A percentile compares a stretch with the other conserved stretches of the same genome.
phyloP scores from a whole-genome alignment of 2,888 invertebrate species.

The Junonia oenone region DNA sequence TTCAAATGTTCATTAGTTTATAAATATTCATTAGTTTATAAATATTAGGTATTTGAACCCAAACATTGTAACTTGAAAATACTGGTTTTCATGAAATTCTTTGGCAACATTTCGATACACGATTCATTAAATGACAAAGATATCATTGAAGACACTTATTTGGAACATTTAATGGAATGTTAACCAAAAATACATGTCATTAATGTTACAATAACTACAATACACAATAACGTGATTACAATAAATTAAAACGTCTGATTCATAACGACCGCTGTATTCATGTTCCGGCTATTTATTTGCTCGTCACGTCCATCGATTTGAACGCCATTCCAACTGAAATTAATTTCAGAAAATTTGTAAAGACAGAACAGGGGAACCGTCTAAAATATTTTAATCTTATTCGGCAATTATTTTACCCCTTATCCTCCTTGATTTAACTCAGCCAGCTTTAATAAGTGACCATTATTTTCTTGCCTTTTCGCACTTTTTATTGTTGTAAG shows the following conservation, averaged over 20 bases:
- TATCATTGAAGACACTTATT: too few relatives aligned
- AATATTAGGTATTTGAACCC: too few relatives aligned
- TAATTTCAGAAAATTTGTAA: neutral
- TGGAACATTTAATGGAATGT: too few relatives aligned
- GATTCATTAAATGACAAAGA: too few relatives aligned
- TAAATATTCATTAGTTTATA: too few relatives aligned
- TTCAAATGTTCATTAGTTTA: too few relatives aligned
- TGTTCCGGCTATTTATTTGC: neutral
- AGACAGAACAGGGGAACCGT: neutral
- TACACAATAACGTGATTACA: neutral
- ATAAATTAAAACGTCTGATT: neutral
- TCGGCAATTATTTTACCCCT: neutral
- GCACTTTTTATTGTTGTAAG: too few relatives aligned
- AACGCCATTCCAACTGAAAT: neutral
- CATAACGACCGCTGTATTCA: neutral
- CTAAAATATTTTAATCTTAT: neutral
- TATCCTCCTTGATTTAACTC: neutral
- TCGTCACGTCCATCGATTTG: constrained; percentile 24
- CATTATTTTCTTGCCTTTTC: neutral
- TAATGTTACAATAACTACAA: too few relatives aligned
- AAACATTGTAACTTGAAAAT: too few relatives aligned
- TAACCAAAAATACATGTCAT: too few relatives aligned
- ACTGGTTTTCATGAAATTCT: too few relatives aligned
- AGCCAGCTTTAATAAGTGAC: neutral
- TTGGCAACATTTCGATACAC: too few relatives aligned